These are phyloP conservation scores for Cyphomyrus discorhynchus DNA, from an alignment of 2,113 vertebrate genomes.

Conservation along the genomic window DNA sequence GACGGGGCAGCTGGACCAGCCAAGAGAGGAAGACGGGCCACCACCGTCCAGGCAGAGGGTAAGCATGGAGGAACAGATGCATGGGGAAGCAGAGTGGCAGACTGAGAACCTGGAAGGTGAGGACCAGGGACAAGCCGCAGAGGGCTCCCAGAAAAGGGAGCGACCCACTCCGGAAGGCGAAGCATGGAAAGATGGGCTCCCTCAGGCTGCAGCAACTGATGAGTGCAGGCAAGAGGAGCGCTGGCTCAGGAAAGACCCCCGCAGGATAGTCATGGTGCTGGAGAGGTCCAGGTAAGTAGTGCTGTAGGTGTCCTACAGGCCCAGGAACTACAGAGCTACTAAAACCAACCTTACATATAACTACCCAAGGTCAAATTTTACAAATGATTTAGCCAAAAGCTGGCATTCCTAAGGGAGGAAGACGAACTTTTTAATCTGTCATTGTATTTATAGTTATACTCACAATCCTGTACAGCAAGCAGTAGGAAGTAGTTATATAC, in stretches of 20 bases:
- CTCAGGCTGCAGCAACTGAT: conserved; percentile 42
- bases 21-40: conserved; percentile 7
- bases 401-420: background rate
- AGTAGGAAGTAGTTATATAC: background rate
- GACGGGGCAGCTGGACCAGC: conserved; percentile 20
- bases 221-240: conserved; percentile 42
- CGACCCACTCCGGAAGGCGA: conserved; percentile 34
- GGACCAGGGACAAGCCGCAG: background rate
- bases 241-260: conserved; percentile 38
- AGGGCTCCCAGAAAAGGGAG: conserved; percentile 17
- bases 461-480: background rate
- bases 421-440: background rate
- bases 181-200: conserved; percentile 47
- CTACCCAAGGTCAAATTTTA: background rate
- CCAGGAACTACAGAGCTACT: background rate
- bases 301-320: background rate
- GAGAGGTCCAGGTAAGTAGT: conserved; percentile 53
- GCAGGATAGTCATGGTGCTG: conserved; percentile 52
- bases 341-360: background rate
- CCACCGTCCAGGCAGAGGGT: conserved; percentile 10
- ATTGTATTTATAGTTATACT: background rate
- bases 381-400: background rate
- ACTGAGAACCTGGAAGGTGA: conserved; percentile 40
- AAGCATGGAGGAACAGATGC: conserved; percentile 9
- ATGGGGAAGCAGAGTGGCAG: background rate